Evolutionary conservation across 2,888 invertebrate species (phyloP), one percentile per base, ranked within the genome.

Genomic region (Drosophila maculinotata): DNA sequence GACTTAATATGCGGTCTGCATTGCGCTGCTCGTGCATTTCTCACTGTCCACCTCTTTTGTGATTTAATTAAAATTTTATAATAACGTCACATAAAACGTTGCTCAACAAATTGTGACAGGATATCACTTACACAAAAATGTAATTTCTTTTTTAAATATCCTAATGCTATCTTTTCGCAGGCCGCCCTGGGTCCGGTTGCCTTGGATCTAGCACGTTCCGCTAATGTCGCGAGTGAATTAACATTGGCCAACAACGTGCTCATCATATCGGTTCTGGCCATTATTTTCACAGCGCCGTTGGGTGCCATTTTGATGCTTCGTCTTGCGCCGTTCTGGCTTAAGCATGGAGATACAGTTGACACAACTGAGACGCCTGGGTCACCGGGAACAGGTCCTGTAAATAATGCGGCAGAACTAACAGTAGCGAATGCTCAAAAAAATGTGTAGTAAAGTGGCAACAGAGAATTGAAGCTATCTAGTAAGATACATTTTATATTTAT

Each of bases 151-250:
- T 9, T 14, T 41, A 35, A 44, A 39, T 25, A 14, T 31, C 7
- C 25, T 14, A n/a, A 36, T 51, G n/a, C n/a, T 26, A 26, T 31
- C 8, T 30, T 33, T 23, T 52, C 52, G 36, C 42, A 95, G 94
- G 95, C 95, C 54, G 94, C 94, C 2, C 89, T 95, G 49, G 95
- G 94, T 14, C 94, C 95, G 14, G 92, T 94, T 71, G 94, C 94
- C 7, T 90, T 94, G 74, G 94, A 94, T 79, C 89, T 92, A 77
- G 93, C 93, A 63, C 89, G 93, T 87, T 47, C 89, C 25, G 79
- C 82, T 56, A 69, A 39, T 5, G 88, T 84, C 44, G 77, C 87
- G 10, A 63, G 25, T 20, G 56, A 63, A 26, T 82, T 91, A 63
- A 68, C 84, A 3, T 89, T 92, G 63, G 92, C 92, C 47, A 90